Evolutionary conservation across 2,888 invertebrate genomes (phyloP), one percentile per base, ranked within the genome.

Genomic region (Philereme transversata): DNA sequence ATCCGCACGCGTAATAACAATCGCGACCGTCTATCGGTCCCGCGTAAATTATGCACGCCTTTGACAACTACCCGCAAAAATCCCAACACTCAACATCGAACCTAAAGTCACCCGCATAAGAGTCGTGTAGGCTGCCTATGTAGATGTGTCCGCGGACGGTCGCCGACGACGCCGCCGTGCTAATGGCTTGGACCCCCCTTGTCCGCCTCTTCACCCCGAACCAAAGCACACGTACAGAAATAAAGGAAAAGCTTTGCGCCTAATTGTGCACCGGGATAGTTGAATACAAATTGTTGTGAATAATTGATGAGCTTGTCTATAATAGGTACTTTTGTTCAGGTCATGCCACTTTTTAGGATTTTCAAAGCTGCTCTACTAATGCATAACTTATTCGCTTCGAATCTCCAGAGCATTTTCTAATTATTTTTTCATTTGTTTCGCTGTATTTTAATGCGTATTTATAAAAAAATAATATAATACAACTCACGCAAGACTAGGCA

Each of bases 1-100:
- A 90, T 88, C 88, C 90, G 83, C 78, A 83, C 87, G 86, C 86
- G 88, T 87, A 90, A 91, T 91, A 90, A 90, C 91, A 90, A 87
- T 90, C 88, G 90, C 87, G 87, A 84, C 79, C 84, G 86, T 88
- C 90, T 89, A 90, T 90, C 90, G 90, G 85, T 80, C 87, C 81
- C 89, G 87, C 88, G 88, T 91, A 90, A 91, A 90, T 91, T 91
- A 90, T 91, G 90, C 89, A 90, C 86, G 83, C 77, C 72, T 71
- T 60, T 68, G 68, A 67, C 75, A 78, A 77, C 60, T 59, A 69
- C 64, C 60, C 54, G 55, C 66, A 55, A 57, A 65, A 53, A 22
- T 11, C 34, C 1, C 22, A 11, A n/a, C 70, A 60, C 41, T 36
- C 46, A 7, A 79, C 74, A 76, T 48, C 57, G 11, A 59, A 74